Conservation (phyloP, 2,888 invertebrate species). For the Leptarthrus brevirostris region DNA sequence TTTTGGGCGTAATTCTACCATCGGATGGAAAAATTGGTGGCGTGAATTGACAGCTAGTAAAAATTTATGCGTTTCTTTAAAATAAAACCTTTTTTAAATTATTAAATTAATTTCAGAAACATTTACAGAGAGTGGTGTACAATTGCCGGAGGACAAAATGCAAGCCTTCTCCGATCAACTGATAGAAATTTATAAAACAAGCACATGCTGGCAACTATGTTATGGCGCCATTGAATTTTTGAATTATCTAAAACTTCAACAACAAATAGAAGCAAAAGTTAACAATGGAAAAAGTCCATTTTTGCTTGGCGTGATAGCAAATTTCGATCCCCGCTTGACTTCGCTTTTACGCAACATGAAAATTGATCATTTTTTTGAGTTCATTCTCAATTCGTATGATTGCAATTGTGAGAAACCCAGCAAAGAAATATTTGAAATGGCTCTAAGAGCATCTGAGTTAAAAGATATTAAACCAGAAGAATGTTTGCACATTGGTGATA, state of each 20-base stretch:
- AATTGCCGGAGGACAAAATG: slow-evolving; percentile 65
- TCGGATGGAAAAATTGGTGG: slow-evolving; percentile 90
- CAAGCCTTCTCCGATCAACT: slow-evolving; percentile 71
- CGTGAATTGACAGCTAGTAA: slow-evolving; percentile 66
- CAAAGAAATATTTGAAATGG: slow-evolving; percentile 76
- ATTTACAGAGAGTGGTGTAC: slow-evolving; percentile 62
- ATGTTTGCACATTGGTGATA: slow-evolving; percentile 87
- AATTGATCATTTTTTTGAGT: slow-evolving; percentile 80
- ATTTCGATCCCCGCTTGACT: slow-evolving; percentile 86
- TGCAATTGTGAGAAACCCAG: slow-evolving; percentile 81
- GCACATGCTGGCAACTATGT: slow-evolving; percentile 78
- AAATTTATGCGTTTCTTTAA: neutral
- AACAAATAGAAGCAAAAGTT: slow-evolving; percentile 57
- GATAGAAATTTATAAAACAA: slow-evolving; percentile 77
- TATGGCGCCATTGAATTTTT: slow-evolving; percentile 76
- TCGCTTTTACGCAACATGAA: slow-evolving; percentile 75
- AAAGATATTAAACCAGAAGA: slow-evolving; percentile 70
- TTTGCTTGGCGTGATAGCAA: slow-evolving; percentile 83
- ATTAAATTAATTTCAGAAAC: slow-evolving; percentile 58
- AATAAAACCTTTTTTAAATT: neutral
- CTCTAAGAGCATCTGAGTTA: slow-evolving; percentile 69
- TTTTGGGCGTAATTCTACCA: slow-evolving; percentile 76
- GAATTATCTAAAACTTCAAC: slow-evolving; percentile 68
- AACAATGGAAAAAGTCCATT: slow-evolving; percentile 56
- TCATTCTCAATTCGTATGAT: slow-evolving; percentile 83